Evolutionary conservation across 1,140 invertebrate species (phyloP).

Genomic region (Portunus trituberculatus): DNA sequence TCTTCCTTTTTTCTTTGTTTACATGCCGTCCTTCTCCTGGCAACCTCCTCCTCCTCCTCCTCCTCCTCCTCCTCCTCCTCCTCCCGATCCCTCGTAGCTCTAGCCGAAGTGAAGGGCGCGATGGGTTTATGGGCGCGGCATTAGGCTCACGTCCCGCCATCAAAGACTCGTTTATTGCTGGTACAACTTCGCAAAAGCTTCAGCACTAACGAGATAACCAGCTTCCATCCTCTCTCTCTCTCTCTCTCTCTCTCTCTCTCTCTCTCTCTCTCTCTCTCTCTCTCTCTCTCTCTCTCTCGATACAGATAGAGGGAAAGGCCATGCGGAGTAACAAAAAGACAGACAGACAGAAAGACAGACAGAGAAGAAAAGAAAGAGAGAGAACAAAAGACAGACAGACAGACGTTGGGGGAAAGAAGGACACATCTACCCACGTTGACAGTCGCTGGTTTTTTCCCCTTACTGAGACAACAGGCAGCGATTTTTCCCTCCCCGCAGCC

Average conservation of each 20-base stretch:
- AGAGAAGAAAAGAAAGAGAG: not conserved
- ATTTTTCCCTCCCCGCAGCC: not conserved
- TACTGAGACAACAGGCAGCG: not conserved
- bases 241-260: too few species aligned
- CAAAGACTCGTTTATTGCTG: too few species aligned
- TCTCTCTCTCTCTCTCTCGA: not conserved
- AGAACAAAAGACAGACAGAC: not conserved
- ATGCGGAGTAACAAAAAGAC: not conserved
- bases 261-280: too few species aligned
- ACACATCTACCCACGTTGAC: not conserved
- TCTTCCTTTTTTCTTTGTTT: not conserved
- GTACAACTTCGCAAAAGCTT: too few species aligned
- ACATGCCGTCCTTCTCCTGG: not conserved
- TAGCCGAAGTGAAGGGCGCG: too few species aligned
- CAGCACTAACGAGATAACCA: too few species aligned
- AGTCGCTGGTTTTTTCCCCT: not conserved
- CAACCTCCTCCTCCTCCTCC: not conserved
- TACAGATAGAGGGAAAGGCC: not conserved
- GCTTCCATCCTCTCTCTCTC: too few species aligned
- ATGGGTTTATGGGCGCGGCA: too few species aligned
- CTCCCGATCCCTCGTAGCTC: not conserved
- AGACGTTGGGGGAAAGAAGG: not conserved
- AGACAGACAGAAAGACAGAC: not conserved
- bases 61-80: not conserved
- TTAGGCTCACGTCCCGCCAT: too few species aligned